Percentiles rank a stretch among this genome's conserved stretches.
Evolutionary conservation across 2,888 invertebrate species (phyloP).

Genomic region (Diabrotica balteata): DNA sequence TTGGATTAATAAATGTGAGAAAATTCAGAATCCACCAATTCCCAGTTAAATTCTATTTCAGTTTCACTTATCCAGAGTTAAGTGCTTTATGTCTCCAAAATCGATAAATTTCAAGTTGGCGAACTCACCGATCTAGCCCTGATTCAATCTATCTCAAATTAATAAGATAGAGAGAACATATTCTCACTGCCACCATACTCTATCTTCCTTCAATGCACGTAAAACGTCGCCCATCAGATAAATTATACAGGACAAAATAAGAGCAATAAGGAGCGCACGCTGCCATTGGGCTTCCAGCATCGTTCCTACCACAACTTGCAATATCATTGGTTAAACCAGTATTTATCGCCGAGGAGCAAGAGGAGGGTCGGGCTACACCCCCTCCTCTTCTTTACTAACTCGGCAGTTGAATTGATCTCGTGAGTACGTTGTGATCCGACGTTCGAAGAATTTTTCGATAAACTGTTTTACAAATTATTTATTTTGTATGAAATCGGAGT

Average conservation of each 20-base stretch:
- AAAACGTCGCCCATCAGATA: conserved; percentile 26
- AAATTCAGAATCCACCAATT: too few relatives aligned
- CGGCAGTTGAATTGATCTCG: conserved; percentile 25
- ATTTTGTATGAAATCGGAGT: conserved; percentile 4
- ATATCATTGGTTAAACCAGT: conserved; percentile 33
- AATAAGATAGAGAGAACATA: conserved; percentile 33
- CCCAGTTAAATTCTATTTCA: not conserved
- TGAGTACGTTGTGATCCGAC: conserved; percentile 20
- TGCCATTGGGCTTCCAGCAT: conserved; percentile 29
- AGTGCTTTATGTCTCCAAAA: conserved; percentile 14
- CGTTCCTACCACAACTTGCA: conserved; percentile 26
- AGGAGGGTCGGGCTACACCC: conserved; percentile 31
- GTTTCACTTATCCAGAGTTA: conserved; percentile 3
- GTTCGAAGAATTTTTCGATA: conserved; percentile 11
- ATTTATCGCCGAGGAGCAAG: conserved; percentile 31
- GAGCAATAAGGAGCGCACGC: conserved; percentile 22
- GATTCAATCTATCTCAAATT: conserved; percentile 28
- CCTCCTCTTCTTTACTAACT: conserved; percentile 28
- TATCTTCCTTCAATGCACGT: conserved; percentile 20
- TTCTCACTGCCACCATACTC: conserved; percentile 15
- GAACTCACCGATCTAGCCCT: conserved; percentile 22
- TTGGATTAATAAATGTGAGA: too few relatives aligned
- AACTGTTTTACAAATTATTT: not conserved
- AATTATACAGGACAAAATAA: conserved; percentile 34
- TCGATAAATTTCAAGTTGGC: conserved; percentile 23